Base-by-base conservation (phyloP, 2,888 invertebrate species). In the Sthenelais limicola region DNA sequence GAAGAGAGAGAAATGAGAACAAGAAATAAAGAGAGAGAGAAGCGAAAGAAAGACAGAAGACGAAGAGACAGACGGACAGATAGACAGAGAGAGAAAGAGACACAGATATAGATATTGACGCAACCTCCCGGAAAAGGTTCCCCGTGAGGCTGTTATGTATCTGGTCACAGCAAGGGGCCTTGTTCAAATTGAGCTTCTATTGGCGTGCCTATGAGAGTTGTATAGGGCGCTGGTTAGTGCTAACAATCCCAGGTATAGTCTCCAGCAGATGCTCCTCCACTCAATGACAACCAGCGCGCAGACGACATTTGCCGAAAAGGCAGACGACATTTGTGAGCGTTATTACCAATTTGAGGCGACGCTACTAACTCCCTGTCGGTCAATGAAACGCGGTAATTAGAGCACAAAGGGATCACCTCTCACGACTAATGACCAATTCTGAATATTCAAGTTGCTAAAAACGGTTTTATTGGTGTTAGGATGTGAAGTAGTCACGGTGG, bases 401-500 rank as follows among this genome's bases (percentile, higher is more conserved):
- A 38, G 28, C 70, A 70, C 70, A 54, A 70, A 51, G 48, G 70
- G 54, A 70, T 38, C 54, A 28, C 49, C 33, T 32, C 30, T 26
- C 52, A 30, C 43, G 43, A 70, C 43, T 70, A 70, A 70, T 18
- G 28, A 30, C 70, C 51, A 30, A 38, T 54, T 70, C 30, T 70
- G 70, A 70, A 70, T 70, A 70, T 70, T 70, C 70, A 54, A n/a
- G 54, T 52, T 21, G 38, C 70, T 38, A 56, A 56, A 69, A 70
- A 33, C 26, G 70, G 70, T 56, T 56, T 70, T 56, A 70, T 56
- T n/a, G 35, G 18, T 38, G 30, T 56, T 56, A n/a, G n/a, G n/a
- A n/a, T n/a, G n/a, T n/a, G n/a, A n/a, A n/a, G n/a, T n/a, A n/a
- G n/a, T n/a, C n/a, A n/a, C n/a, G n/a, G n/a, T n/a, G n/a, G n/a